phyloP scores from a whole-genome alignment of 2,113 vertebrate genomes.

The Hydropotes inermis region DNA sequence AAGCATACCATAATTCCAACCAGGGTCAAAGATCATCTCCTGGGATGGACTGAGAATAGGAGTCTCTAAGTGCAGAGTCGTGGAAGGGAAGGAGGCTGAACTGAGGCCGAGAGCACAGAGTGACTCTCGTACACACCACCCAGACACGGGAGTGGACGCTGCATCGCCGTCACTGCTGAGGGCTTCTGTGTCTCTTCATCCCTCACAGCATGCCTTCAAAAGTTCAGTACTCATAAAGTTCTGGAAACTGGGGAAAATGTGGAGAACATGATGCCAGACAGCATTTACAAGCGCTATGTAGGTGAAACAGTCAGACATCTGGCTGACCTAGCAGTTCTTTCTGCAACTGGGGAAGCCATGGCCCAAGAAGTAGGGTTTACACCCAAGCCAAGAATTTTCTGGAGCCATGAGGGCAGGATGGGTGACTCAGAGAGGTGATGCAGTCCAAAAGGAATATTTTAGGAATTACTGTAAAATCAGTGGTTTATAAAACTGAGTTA shows the following conservation, averaged over 20 bases:
- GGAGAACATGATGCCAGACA: not conserved
- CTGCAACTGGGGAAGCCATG: not conserved
- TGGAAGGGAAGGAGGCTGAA: not conserved
- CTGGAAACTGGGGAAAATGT: not conserved
- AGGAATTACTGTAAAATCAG: not conserved
- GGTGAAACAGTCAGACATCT: not conserved
- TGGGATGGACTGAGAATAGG: not conserved
- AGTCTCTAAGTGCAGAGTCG: not conserved
- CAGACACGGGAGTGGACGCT: not conserved
- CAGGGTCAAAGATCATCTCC: not conserved
- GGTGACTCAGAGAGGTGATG: slow-evolving; percentile 7
- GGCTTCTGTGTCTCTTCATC: not conserved
- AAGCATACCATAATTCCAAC: not conserved
- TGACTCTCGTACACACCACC: not conserved
- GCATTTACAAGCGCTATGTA: not conserved
- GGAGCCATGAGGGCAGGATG: not conserved
- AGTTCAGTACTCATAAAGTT: not conserved
- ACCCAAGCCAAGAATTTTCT: not conserved
- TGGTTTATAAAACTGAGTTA: slow-evolving; percentile 7
- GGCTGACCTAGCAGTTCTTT: not conserved
- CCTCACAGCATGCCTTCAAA: not conserved
- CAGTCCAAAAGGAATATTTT: not conserved
- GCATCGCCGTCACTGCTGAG: rapidly evolving
- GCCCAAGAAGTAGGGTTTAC: not conserved
- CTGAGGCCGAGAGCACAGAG: not conserved